These are phyloP conservation scores for Chiloscyllium plagiosum DNA, from an alignment of 2,113 vertebrate species.

Conservation along the genomic window DNA sequence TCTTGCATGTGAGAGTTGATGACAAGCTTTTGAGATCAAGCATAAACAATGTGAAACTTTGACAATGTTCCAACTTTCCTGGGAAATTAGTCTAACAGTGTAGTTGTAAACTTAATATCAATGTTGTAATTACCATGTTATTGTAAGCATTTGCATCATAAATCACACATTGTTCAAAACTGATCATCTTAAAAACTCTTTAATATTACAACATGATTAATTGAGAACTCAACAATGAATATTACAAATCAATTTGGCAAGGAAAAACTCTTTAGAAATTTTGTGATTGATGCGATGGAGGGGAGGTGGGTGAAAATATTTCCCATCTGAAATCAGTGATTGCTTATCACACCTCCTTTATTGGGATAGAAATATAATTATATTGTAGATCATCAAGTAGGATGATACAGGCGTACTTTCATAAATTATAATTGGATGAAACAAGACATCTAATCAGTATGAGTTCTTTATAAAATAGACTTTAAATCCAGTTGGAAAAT, in stretches of 20 bases:
- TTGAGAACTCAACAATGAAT: background rate
- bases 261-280: background rate
- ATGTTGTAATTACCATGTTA: background rate
- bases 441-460: background rate
- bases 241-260: background rate
- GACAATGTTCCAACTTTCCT: background rate
- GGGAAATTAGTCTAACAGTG: background rate
- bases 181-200: conserved; percentile 13
- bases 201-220: conserved; percentile 13
- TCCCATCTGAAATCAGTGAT: conserved; percentile 24
- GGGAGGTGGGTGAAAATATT: background rate
- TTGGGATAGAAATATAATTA: conserved; percentile 21
- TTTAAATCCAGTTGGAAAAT: conserved; percentile 21
- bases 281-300: background rate
- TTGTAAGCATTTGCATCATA: background rate
- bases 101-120: background rate
- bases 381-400: conserved; percentile 20
- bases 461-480: background rate
- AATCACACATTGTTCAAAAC: conserved; percentile 1
- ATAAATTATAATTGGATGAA: conserved; percentile 11
- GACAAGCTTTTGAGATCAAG: background rate
- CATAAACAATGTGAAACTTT: background rate
- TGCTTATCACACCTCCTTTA: background rate
- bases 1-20: background rate
- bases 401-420: background rate